Evolutionary conservation across 2,113 vertebrate genomes (phyloP).

Genomic region (Ammodytes dubius): DNA sequence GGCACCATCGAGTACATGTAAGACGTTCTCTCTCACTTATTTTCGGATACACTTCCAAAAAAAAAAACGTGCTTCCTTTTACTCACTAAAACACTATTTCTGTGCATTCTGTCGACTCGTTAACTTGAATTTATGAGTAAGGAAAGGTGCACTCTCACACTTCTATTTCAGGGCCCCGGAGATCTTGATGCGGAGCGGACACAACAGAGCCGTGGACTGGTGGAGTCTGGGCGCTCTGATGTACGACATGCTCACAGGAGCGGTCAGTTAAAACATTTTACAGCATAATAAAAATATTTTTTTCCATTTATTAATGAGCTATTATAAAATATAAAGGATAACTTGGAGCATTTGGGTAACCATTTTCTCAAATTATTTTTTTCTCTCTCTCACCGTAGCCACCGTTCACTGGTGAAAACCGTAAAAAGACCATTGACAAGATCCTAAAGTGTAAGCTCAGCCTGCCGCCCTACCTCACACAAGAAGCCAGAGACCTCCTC

Average conservation of each 20-base stretch:
- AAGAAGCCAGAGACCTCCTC: slow-evolving; percentile 99
- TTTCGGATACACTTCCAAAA: background rate
- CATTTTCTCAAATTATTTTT: background rate
- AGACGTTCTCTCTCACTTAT: slow-evolving; percentile 61
- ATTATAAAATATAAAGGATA: background rate
- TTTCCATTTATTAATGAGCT: background rate
- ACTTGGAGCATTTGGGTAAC: background rate
- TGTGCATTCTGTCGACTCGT: background rate
- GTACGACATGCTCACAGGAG: slow-evolving; percentile 99
- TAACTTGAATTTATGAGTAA: background rate
- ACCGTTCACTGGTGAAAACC: slow-evolving; percentile 98
- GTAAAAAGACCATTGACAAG: slow-evolving; percentile 99
- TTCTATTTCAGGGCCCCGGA: slow-evolving; percentile 92
- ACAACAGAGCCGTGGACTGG: slow-evolving; percentile 99
- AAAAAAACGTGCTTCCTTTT: background rate
- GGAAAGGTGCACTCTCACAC: background rate
- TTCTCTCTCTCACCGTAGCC: slow-evolving; percentile 80
- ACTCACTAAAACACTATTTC: background rate
- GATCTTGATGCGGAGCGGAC: slow-evolving; percentile 98
- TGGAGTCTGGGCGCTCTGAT: slow-evolving; percentile 99
- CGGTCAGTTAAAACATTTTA: slow-evolving; percentile 88
- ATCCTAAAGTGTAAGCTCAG: slow-evolving; percentile 99
- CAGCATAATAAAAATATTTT: background rate
- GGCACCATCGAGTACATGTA: slow-evolving; percentile 99
- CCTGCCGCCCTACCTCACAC: slow-evolving; percentile 99